Percentiles rank a stretch among this genome's conserved stretches.
Conservation (phyloP, 2,888 invertebrate genomes). For the Drosophila neotestacea region DNA sequence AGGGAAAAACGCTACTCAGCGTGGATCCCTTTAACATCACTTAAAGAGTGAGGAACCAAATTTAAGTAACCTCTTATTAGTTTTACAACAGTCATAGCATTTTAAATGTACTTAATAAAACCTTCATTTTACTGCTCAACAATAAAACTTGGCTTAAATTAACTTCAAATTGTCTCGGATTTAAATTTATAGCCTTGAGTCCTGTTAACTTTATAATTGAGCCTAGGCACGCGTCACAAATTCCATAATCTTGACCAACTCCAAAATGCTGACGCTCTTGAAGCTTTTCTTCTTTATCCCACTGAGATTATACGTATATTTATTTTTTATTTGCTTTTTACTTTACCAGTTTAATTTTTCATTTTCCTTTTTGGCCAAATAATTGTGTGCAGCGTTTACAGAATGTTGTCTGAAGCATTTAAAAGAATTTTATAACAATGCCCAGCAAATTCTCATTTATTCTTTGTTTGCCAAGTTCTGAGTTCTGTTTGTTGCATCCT, state of each 20-base stretch:
- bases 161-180: not conserved
- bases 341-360: slow-evolving; percentile 8
- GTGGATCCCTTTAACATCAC: not conserved
- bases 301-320: slow-evolving; percentile 12
- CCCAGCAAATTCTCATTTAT: slow-evolving; percentile 9
- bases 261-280: not conserved
- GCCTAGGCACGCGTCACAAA: slow-evolving; percentile 18
- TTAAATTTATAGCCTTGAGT: slow-evolving; percentile 23
- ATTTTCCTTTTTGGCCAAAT: slow-evolving; percentile 35
- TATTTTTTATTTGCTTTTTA: slow-evolving; percentile 6
- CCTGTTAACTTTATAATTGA: slow-evolving; percentile 38
- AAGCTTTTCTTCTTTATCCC: slow-evolving; percentile 22
- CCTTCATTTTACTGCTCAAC: not conserved
- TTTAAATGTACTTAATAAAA: not conserved
- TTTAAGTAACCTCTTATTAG: not conserved
- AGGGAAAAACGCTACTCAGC: not conserved
- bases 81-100: not conserved
- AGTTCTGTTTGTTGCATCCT: not conserved
- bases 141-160: not conserved
- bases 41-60: not conserved
- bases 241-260: slow-evolving; percentile 21
- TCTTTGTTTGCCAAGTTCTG: slow-evolving; percentile 4
- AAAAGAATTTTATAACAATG: slow-evolving; percentile 4
- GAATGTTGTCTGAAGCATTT: not conserved
- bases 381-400: slow-evolving; percentile 31